Conservation (phyloP, 2,113 vertebrate species). For the Dicrurus megarhynchus region DNA sequence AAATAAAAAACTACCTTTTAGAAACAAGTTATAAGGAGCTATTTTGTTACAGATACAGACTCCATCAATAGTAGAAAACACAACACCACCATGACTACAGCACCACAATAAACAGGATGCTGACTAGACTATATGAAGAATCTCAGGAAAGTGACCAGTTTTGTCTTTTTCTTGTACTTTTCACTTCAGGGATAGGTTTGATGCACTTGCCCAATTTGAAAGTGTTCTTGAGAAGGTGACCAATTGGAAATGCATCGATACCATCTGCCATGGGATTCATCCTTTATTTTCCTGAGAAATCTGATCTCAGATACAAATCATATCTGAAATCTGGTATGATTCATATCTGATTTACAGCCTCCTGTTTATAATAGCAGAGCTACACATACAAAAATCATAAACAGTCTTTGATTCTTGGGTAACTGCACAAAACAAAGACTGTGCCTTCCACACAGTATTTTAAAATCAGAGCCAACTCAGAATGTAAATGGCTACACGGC, state of each 20-base stretch:
- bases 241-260: not conserved
- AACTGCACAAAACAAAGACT: not conserved
- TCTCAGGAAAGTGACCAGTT: not conserved
- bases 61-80: not conserved
- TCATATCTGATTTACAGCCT: not conserved
- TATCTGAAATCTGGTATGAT: not conserved
- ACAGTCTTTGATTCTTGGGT: not conserved
- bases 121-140: not conserved
- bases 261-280: not conserved
- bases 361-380: not conserved
- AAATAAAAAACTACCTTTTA: not conserved
- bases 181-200: not conserved
- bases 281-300: not conserved
- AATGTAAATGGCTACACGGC: not conserved
- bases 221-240: not conserved
- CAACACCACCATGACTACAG: not conserved
- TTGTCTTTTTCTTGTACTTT: not conserved
- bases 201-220: not conserved
- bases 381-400: not conserved
- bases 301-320: not conserved
- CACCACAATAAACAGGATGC: not conserved
- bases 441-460: not conserved
- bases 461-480: not conserved
- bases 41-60: not conserved
- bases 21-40: not conserved